phyloP scores from a whole-genome alignment of 2,888 invertebrate species.

The Drosophila gaucha region DNA sequence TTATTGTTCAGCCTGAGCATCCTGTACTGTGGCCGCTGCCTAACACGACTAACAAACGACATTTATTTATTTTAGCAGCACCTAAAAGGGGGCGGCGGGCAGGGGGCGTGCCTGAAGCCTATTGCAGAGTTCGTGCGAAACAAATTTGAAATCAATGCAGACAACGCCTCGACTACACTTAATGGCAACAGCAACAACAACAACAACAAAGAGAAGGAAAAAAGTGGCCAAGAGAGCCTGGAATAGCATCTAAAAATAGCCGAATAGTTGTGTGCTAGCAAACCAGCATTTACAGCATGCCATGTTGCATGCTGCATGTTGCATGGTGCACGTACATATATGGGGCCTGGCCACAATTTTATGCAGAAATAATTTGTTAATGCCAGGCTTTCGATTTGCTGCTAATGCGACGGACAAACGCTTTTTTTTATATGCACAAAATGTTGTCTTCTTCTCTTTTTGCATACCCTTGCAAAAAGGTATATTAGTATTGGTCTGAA shows the following conservation, averaged over 20 bases:
- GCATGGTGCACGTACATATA: slow-evolving; percentile 6
- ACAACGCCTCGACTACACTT: slow-evolving; percentile 27
- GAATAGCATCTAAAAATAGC: slow-evolving; percentile 55
- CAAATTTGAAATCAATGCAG: slow-evolving; percentile 70
- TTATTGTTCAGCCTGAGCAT: slow-evolving; percentile 56
- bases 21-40: slow-evolving; percentile 45
- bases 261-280: too few species aligned
- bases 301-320: slow-evolving; percentile 27
- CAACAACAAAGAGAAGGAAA: too few species aligned
- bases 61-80: slow-evolving; percentile 63
- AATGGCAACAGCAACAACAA: too few species aligned
- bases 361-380: slow-evolving; percentile 73
- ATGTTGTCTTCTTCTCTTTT: slow-evolving; percentile 5
- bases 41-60: slow-evolving; percentile 57
- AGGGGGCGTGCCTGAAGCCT: slow-evolving; percentile 4
- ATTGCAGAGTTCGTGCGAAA: slow-evolving; percentile 67
- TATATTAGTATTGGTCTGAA: too few species aligned
- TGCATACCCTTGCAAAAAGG: too few species aligned
- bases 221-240: slow-evolving; percentile 38
- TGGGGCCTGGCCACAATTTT: slow-evolving; percentile 51
- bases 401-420: slow-evolving; percentile 51
- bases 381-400: slow-evolving; percentile 54
- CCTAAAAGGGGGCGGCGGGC: not conserved
- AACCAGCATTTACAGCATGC: slow-evolving; percentile 46
- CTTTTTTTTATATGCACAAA: not conserved